phyloP scores from a whole-genome alignment of 2,113 vertebrate species.

The Anser cygnoides region DNA sequence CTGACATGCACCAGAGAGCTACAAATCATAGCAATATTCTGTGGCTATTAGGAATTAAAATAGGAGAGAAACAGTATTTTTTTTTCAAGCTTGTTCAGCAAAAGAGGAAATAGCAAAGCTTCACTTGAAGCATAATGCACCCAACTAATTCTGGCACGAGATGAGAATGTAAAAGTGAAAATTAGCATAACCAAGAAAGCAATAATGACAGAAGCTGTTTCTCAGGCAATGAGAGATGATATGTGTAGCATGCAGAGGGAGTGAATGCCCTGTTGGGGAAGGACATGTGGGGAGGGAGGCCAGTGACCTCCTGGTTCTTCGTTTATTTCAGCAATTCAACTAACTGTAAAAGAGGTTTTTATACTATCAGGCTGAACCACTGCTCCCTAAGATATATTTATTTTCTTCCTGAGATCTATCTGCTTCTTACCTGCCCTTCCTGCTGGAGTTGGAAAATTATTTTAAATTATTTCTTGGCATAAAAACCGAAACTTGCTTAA shows the following conservation, averaged over 20 bases:
- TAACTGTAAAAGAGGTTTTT: neutral
- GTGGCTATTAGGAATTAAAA: constrained; percentile 31
- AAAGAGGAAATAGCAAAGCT: constrained; percentile 8
- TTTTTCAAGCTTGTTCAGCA: constrained; percentile 34
- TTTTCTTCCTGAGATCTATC: neutral
- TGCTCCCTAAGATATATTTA: neutral
- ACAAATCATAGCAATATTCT: neutral
- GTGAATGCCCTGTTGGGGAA: neutral
- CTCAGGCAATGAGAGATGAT: neutral
- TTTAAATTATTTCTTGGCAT: constrained; percentile 1
- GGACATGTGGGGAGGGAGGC: neutral
- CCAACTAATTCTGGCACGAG: neutral
- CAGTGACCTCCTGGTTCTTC: neutral
- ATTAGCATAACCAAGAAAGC: neutral
- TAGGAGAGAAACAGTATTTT: neutral
- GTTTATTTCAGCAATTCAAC: neutral
- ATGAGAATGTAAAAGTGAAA: neutral
- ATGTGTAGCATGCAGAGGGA: neutral
- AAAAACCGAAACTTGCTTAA: neutral
- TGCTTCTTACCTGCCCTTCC: neutral
- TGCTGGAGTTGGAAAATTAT: neutral
- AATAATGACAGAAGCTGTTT: neutral
- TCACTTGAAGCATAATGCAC: neutral
- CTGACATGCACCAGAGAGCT: neutral
- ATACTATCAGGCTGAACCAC: neutral